Base-by-base conservation (phyloP, 2,113 vertebrate genomes). In the Amphilophus citrinellus region DNA sequence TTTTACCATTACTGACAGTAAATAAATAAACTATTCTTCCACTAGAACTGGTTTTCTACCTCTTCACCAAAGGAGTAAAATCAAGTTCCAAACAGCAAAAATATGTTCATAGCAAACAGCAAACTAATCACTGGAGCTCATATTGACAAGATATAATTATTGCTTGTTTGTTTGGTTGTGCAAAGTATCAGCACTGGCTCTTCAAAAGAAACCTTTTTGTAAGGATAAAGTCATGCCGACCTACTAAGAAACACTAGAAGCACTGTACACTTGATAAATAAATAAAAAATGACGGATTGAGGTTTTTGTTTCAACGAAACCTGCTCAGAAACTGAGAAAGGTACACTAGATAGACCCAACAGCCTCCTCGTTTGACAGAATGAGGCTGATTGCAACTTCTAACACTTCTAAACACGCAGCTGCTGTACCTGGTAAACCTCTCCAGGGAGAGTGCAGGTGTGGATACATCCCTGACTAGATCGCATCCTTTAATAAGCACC, bases 351-450 rank as follows among this genome's bases (percentile, higher is more conserved):
- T 9, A 20, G 39, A 87, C 79, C 68, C 60, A 71, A 24, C 18
- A 35, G 24, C 61, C 65, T 78, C 47, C 35, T 75, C 27, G 22
- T 83, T 27, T 91, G 93, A 93, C 92, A 94, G 89, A 94, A 93
- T 93, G 87, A 89, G 93, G 93, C 83, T 87, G 88, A 87, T 87
- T 24, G 4, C 24, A 44, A 81, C 63, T 84, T 86, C 80, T 66
- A 61, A 88, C 83, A 65, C 39, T 42, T 10, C 62, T 22, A 68
- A 80, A 24, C 9, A 18, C 87, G 80, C 85, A 76, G 87, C 79
- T 81, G 87, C 86, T 61, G 86, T 93, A 96, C 94, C 93, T 94
- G 94, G 88, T 93, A 89, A 82, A 94, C 18, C 76, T 92, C 84
- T 76, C 91, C 89, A 6, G 89, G 82, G 84, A 91, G 73, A 47